These are phyloP conservation scores for Cenopis cana DNA, from an alignment of 2,888 invertebrate species.

Conservation along the genomic window DNA sequence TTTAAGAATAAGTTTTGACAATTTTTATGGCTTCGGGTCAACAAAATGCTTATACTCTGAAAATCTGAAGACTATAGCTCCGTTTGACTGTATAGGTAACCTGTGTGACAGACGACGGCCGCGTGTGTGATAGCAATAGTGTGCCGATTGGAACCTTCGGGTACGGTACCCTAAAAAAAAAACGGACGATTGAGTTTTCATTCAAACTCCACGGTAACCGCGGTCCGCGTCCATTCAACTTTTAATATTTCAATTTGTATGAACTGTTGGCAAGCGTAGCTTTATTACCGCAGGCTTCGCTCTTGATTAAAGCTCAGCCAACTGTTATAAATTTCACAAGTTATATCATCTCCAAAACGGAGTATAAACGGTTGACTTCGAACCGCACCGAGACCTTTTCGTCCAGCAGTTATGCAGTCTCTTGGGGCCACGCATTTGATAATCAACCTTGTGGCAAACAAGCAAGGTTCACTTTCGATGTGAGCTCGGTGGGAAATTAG, in stretches of 20 bases:
- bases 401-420: background rate
- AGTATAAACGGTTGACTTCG: background rate
- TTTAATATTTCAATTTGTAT: constrained; percentile 28
- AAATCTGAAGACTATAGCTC: no score
- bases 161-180: no score
- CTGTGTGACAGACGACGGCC: no score
- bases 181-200: background rate
- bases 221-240: constrained; percentile 8
- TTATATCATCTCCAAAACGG: background rate
- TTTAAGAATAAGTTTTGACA: no score
- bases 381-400: background rate
- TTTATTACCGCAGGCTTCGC: constrained; percentile 12
- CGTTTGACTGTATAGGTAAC: no score
- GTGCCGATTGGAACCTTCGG: no score
- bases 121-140: no score
- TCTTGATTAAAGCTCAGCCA: constrained; percentile 26
- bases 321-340: constrained; percentile 26
- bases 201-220: background rate
- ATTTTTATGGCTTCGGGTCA: no score
- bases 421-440: constrained; percentile 10
- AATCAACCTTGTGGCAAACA: constrained; percentile 14
- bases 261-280: constrained; percentile 9
- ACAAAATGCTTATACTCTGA: no score
- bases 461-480: background rate
- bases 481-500: background rate